These are phyloP conservation scores for Tipula helvola DNA, from an alignment of 2,888 invertebrate genomes.

Conservation along the genomic window DNA sequence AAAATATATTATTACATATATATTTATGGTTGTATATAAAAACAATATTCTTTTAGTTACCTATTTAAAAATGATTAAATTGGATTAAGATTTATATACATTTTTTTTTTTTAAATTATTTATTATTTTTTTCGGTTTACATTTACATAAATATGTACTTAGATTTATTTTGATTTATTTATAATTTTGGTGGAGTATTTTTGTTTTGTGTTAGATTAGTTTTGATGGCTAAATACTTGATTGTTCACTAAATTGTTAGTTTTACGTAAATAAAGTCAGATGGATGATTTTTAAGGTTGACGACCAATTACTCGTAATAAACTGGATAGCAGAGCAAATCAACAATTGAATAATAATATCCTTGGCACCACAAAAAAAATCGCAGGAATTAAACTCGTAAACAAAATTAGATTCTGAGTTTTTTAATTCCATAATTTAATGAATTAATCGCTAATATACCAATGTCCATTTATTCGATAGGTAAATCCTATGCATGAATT, in stretches of 20 bases:
- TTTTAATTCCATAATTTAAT: too few species aligned
- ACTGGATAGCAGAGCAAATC: too few species aligned
- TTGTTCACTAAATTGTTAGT: neutral
- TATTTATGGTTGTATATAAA: neutral
- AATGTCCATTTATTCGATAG: too few species aligned
- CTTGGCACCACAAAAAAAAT: too few species aligned
- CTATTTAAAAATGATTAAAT: neutral
- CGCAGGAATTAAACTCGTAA: too few species aligned
- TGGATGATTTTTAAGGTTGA: neutral
- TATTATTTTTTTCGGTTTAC: neutral
- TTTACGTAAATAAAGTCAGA: neutral
- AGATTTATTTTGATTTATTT: neutral
- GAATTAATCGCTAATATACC: too few species aligned
- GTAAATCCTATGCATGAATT: too few species aligned
- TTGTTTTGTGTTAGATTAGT: neutral
- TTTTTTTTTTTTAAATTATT: neutral
- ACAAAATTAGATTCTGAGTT: too few species aligned
- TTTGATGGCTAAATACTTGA: neutral
- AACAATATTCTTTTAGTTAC: neutral
- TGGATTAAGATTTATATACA: neutral
- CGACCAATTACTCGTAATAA: too few species aligned
- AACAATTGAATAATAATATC: too few species aligned
- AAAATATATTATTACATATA: neutral
- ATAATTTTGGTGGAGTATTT: neutral
- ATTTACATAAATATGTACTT: neutral